Base-by-base conservation (phyloP, 2,797 vertebrate species). In the Lutjanus argentimaculatus region DNA sequence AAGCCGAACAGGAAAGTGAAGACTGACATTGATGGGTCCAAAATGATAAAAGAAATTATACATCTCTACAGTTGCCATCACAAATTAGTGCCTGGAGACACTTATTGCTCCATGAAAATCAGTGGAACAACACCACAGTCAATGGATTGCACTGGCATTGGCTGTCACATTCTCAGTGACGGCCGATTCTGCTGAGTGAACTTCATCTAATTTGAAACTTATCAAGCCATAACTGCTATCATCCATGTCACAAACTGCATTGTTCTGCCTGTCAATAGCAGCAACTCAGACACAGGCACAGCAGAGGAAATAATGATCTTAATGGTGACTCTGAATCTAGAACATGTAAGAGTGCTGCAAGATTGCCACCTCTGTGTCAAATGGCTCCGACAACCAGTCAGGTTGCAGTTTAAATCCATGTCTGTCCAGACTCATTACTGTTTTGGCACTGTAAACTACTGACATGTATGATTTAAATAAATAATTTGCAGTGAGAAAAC, bases 61-160 rank as follows among this genome's bases (percentile, higher is more conserved):
- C 21, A 57, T 56, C n/a, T 51, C 43, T 40, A n/a, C 19, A 67
- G 51, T 25, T 57, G 30, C 52, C 22, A 64, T 10, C 10, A 58
- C 43, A 66, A 69, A 56, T 73, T 69, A 69, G 19, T 43, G 58
- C 57, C 43, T 52, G 45, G 13, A 64, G 46, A 72, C 36, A 8
- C 13, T 48, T 65, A 58, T 61, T 58, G 10, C 59, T 72, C 68
- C 64, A 64, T 57, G n/a, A 72, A 74, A 76, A 67, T 53, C 58
- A 49, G 68, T 36, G 25, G 9, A 72, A 68, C 30, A 63, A 64
- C 11, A 48, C 51, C 6, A 68, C 51, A 53, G 56, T 63, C 45
- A 65, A 9, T 14, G 19, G 45, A 16, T 22, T 21, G 64, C 46
- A 48, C 25, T 69, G 72, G 59, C 53, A 67, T 65, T n/a, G 8